Evolutionary conservation across 2,113 vertebrate genomes (phyloP), one percentile per base, ranked within the genome.

Genomic region (cattle (Bos taurus)): DNA sequence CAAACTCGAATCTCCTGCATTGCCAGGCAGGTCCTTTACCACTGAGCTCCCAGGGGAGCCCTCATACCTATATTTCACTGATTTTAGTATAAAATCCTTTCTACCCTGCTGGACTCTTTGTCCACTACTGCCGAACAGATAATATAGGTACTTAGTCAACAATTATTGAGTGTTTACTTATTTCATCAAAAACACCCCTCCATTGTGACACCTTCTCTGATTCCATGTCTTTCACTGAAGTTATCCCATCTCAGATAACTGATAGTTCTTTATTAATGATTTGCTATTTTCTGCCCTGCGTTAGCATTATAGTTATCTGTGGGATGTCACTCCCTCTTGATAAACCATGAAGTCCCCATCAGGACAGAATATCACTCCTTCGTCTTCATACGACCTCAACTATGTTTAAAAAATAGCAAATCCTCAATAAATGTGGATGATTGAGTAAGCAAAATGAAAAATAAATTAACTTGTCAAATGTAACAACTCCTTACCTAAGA

Each of bases 131-230:
- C 28, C 17, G 21, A 56, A 2, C 36, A 52, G 57, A 5, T 16
- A 6, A 7, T 33, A 2, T 3, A 23, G 13, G 14, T 6, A 12
- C 36, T 56, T 14, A 3, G 0, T 21, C n/a, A 28, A 1, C 16
- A 15, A 19, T 56, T 33, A 9, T 12, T 33, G 14, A 1, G 2
- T 46, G 13, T 74, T 81, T 21, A 26, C 21, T 25, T n/a, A 9
- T 5, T n/a, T 92, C 13, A 54, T 52, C 46, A 46, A 36, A 64
- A 57, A 46, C 1, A 17, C 0, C 9, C 36, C 8, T 88, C 19
- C 26, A 54, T 77, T 33, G 4, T 0, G 1, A 67, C 52, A 15
- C 2, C 11, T 14, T 43, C n/a, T 86, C 40, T 36, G 12, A 33
- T 33, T 62, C 7, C 11, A 0, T 28, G 46, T 36, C 46, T 36